Conservation (phyloP, 2,797 vertebrate genomes). For the Cygnus olor region DNA sequence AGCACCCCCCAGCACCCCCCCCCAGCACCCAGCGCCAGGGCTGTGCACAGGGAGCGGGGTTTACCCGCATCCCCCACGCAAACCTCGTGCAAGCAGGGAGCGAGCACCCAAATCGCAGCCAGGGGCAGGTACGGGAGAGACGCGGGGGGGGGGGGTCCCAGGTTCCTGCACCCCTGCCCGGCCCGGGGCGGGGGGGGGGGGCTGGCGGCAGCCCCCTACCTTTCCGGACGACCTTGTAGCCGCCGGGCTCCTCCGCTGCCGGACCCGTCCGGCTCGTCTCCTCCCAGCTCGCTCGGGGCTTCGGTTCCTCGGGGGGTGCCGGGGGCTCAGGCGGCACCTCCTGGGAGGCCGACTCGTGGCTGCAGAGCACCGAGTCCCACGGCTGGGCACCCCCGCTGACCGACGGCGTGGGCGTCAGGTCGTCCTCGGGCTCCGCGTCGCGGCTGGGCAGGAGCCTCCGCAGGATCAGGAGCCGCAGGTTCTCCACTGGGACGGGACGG, state of each 20-base stretch:
- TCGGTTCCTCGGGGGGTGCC: fast-evolving
- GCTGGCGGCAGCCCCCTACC: constrained; percentile 42
- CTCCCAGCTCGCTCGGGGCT: neutral
- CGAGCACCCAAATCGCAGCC: neutral
- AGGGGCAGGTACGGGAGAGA: neutral
- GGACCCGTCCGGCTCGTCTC: neutral
- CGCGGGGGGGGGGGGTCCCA: neutral
- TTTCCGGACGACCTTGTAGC: constrained; percentile 79
- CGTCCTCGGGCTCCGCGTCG: constrained; percentile 54
- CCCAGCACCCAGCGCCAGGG: too few species aligned
- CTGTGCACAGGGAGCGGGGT: neutral
- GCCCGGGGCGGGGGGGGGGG: too few species aligned
- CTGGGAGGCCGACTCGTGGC: constrained; percentile 28
- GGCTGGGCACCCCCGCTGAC: constrained; percentile 19
- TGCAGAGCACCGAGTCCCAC: constrained; percentile 19
- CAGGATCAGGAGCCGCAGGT: constrained; percentile 71
- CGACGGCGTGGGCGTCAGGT: constrained; percentile 75
- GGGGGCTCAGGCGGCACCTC: neutral
- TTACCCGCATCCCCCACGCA: fast-evolving
- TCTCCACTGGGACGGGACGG: constrained; percentile 67
- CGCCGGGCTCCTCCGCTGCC: neutral
- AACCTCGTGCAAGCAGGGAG: neutral
- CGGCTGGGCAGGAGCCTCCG: constrained; percentile 55
- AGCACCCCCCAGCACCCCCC: too few species aligned
- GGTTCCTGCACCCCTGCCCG: neutral